Percentiles rank a stretch among this genome's conserved stretches.
phyloP scores from a whole-genome alignment of 2,888 invertebrate genomes.

The Heliconius ismenius region DNA sequence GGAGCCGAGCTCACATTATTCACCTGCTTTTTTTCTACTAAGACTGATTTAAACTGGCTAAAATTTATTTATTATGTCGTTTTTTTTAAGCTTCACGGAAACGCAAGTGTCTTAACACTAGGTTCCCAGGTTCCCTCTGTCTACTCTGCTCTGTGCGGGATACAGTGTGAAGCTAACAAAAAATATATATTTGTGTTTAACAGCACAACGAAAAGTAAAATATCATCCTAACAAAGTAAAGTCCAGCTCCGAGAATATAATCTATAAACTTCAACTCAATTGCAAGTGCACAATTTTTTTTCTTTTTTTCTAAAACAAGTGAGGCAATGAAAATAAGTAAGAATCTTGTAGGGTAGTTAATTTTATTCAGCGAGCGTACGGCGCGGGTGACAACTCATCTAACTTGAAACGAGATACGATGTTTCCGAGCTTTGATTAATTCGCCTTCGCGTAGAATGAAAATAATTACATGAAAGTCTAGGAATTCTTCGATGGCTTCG shows the following conservation, averaged over 20 bases:
- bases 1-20: slow-evolving; percentile 27
- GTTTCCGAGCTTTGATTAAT: slow-evolving; percentile 29
- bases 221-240: neutral
- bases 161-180: neutral
- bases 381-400: slow-evolving; percentile 29
- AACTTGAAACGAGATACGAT: slow-evolving; percentile 30
- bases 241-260: neutral
- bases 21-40: slow-evolving; percentile 21
- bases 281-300: neutral
- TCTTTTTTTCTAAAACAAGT: neutral
- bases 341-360: slow-evolving; percentile 19
- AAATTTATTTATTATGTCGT: neutral
- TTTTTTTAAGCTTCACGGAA: no score
- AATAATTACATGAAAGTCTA: slow-evolving; percentile 24
- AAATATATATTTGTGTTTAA: no score
- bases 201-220: no score
- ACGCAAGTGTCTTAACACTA: neutral
- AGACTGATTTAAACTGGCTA: slow-evolving; percentile 10
- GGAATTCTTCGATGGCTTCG: slow-evolving; percentile 16
- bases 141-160: neutral
- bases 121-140: neutral
- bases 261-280: neutral
- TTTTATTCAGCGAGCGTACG: slow-evolving; percentile 26
- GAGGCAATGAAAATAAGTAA: slow-evolving; percentile 12
- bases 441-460: slow-evolving; percentile 24